Evolutionary conservation across 1,140 invertebrate genomes (phyloP), one percentile per base, ranked within the genome.

Genomic region (Aphelenchoides besseyi): DNA sequence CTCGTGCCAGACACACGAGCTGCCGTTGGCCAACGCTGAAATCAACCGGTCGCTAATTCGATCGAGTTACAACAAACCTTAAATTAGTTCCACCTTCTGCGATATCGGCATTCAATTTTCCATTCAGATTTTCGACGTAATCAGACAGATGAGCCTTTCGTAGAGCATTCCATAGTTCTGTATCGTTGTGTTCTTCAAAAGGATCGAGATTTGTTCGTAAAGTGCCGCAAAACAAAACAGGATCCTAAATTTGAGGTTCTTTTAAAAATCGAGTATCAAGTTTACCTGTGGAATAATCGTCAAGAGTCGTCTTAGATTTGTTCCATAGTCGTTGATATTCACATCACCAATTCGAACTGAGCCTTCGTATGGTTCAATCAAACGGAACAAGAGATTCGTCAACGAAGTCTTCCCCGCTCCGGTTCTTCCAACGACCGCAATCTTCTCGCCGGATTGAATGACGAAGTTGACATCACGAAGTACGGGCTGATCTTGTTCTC

Each of bases 261-360:
- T 59, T 59, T 8, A 41, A 41, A n/a, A 41, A 8, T 59, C 23
- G 5, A 28, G 5, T 18, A 5, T 8, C 23, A 8, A 28, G 23
- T 29, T 29, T 23, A 74, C 86, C 41, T 94, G 93, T 0, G 92
- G 92, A 74, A 95, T 94, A 74, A 95, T 93, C 18, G 91, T 90
- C 48, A 93, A 89, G 72, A 89, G 89, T 30, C 82, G 82, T 54
- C 87, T 70, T 23, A 88, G 74, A 37, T 86, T 82, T 63, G 85
- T 79, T 26, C 86, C 84, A 3, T 88, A 76, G 23, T 76, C 77
- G 5, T 73, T 68, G 74, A 98, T 94, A 83, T 96, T 90, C 12
- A 93, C 84, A 48, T 90, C 91, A 86, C 98, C 96, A 70, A 98
- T 95, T n/a, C 89, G 80, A 71, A 98, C 97, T 57, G 71, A 28